These are phyloP conservation scores for Steatocranus sp. DNA, from an alignment of 2,797 vertebrate species.

Conservation along the genomic window DNA sequence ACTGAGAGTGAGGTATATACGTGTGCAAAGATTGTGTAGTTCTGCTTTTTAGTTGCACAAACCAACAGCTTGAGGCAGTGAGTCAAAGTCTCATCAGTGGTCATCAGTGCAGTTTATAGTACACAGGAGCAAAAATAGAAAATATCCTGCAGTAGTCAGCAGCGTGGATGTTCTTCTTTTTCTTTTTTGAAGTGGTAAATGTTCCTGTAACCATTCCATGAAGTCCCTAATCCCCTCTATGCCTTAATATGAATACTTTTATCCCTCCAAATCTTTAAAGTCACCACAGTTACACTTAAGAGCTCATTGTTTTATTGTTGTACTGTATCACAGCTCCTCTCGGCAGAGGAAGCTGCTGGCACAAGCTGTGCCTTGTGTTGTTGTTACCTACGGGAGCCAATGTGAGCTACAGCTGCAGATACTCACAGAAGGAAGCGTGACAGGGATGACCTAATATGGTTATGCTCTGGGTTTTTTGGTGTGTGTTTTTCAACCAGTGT, in stretches of 20 bases:
- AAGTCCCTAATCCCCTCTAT: background rate
- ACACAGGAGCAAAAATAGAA: background rate
- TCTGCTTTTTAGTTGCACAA: background rate
- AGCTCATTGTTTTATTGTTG: background rate
- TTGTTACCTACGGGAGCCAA: background rate
- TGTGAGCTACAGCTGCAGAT: constrained; percentile 47
- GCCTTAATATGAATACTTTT: background rate
- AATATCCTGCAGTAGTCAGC: background rate
- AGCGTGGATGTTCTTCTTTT: background rate
- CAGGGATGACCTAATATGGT: constrained; percentile 55
- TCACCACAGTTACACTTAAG: background rate
- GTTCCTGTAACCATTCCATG: background rate
- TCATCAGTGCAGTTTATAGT: background rate
- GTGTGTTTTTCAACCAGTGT: background rate
- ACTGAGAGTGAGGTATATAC: background rate
- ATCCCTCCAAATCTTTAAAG: background rate
- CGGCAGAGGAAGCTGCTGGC: constrained; percentile 19
- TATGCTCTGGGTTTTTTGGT: background rate
- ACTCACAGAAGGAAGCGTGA: constrained; percentile 28
- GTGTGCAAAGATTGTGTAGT: background rate
- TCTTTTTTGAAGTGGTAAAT: background rate
- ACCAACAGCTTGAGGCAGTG: background rate
- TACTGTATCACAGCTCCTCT: background rate
- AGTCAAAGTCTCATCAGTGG: background rate
- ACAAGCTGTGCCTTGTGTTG: background rate